Base-by-base conservation (phyloP, 2,888 invertebrate species). In the Tiliacea aurago region DNA sequence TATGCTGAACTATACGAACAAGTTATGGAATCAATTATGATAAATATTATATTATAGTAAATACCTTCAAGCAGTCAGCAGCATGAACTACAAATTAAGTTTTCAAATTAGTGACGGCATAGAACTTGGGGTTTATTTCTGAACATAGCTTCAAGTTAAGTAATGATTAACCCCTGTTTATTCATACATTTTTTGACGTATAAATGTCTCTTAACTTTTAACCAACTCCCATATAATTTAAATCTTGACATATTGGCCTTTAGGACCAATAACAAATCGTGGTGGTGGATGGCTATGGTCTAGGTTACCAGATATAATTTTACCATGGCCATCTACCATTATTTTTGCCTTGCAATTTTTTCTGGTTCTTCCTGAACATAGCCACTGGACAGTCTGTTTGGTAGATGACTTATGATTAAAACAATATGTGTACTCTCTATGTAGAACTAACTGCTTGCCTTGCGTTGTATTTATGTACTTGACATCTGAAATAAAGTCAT, bases 231-330 rank as follows among this genome's bases (percentile, higher is more conserved):
- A 33, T 10, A 59, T 33, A 18, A 11, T 45, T 73, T 37, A 73
- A 51, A 74, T 45, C 23, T 53, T 75, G 4, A 82, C 13, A 71
- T 80, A 80, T 43, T 56, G 3, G 4, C 84, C 83, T 7, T 69
- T 45, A 15, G 45, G 28, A 47, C 37, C 13, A 41, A 76, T n/a
- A 28, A 37, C 43, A 56, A 70, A 79, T 11, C 15, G 55, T 13
- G 76, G 63, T 33, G 73, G 73, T 28, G 51, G 28, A 59, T 80
- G 80, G 13, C 6, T 81, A 23, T 81, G 80, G 1, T 63, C 41
- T 1, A 58, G 0, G 6, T 41, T 62, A 3, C 62, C 58, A 18
- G 63, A 45, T 56, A 73, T 9, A 43, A 80, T 41, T 4, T n/a
- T 56, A 47, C 18, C 55, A 7, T 10, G 2, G 56, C 4, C 7